Evolutionary conservation across 2,113 vertebrate species (phyloP).

Genomic region (Pomatorhinus ruficollis): DNA sequence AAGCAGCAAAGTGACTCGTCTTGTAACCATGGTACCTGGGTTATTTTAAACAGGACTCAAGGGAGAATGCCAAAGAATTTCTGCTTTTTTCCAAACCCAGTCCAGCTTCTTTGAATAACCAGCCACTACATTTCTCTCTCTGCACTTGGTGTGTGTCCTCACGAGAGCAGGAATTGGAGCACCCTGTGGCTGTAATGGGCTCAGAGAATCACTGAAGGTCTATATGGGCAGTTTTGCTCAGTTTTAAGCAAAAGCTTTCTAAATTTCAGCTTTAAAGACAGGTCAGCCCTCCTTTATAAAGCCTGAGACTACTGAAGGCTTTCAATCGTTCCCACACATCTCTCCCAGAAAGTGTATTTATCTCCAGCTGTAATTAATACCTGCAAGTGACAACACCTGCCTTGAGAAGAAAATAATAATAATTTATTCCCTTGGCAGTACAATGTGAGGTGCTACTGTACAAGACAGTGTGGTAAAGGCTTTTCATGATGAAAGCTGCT

Average conservation of each 20-base stretch:
- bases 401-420: not conserved
- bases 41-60: conserved; percentile 46
- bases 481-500: not conserved
- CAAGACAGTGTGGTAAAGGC: not conserved
- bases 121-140: not conserved
- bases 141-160: not conserved
- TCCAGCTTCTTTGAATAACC: not conserved
- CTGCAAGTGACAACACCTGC: not conserved
- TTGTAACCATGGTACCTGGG: conserved; percentile 41
- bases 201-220: rapidly evolving
- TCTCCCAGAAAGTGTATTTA: not conserved
- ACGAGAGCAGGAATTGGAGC: not conserved
- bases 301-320: not conserved
- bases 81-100: not conserved
- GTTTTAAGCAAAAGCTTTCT: not conserved
- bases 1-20: not conserved
- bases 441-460: not conserved
- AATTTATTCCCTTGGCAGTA: not conserved
- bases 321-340: not conserved
- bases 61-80: not conserved
- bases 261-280: not conserved
- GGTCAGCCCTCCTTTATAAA: not conserved
- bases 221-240: not conserved
- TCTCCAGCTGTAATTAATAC: not conserved
- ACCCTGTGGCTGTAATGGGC: not conserved